Conservation (phyloP, 2,113 vertebrate genomes). For the Dasyprocta punctata region DNA sequence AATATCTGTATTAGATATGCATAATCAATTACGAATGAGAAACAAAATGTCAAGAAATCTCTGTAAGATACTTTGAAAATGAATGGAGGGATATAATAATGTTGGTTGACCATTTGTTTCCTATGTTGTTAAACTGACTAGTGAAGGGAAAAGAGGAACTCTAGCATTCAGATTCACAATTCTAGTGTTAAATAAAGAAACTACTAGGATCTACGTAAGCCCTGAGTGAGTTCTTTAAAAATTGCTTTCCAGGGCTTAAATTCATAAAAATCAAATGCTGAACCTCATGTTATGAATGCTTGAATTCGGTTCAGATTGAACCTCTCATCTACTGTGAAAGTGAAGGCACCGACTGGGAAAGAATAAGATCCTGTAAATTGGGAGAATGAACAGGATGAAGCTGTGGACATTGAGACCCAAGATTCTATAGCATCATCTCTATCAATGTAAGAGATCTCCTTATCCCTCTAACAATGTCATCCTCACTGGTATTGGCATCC, state of each 20-base stretch:
- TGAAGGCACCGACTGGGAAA: not conserved
- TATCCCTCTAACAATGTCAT: not conserved
- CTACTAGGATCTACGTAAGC: not conserved
- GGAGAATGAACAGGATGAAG: not conserved
- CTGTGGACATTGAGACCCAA: not conserved
- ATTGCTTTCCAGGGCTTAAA: not conserved
- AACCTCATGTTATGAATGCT: not conserved
- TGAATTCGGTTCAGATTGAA: not conserved
- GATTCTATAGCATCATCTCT: not conserved
- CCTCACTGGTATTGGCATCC: not conserved
- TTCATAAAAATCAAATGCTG: not conserved
- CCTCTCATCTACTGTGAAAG: not conserved
- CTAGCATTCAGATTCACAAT: not conserved
- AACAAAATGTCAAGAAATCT: not conserved
- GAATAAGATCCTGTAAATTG: not conserved
- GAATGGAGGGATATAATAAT: not conserved
- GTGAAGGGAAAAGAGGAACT: not conserved
- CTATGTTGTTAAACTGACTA: not conserved
- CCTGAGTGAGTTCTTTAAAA: not conserved
- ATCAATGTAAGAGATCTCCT: not conserved
- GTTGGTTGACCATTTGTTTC: not conserved
- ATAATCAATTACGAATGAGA: not conserved
- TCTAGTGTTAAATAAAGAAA: not conserved
- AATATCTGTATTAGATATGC: not conserved
- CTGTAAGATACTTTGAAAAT: not conserved